Evolutionary conservation across 2,113 vertebrate species (phyloP), one percentile per base, ranked within the genome.

Genomic region (Nyctereutes procyonoides): DNA sequence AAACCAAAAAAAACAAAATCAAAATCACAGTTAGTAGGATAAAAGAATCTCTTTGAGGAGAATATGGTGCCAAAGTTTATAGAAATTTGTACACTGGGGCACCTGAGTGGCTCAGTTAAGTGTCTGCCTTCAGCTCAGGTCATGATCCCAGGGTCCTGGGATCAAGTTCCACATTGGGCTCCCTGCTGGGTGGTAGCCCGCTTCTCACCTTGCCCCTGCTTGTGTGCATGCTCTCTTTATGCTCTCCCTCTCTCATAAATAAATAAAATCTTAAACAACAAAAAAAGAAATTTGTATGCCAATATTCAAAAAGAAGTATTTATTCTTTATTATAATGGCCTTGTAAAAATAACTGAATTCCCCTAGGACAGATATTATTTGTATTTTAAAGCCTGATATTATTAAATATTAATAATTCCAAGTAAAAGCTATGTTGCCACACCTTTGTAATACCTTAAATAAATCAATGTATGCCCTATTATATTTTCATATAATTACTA

Each of bases 251-350:
- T 43, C 43, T 43, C 43, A 43, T 43, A 43, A 43, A 43, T 7
- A 43, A 43, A 43, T 43, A 43, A 43, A 43, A 43, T 43, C 43
- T 43, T 43, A 43, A 43, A 43, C 43, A 43, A 43, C 43, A 43
- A 43, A 43, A 43, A 43, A 43, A 62, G 24, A 65, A 53, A 86
- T 63, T 4, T 92, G 8, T 32, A 67, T 8, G 63, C 3, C 53
- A 71, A 92, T 28, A 86, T 32, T 63, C 24, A 95, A 14, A 95
- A 91, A 86, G 30, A 88, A 96, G 48, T 53, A n/a, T 77, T 77
- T 48, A 32, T 10, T 81, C 26, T 82, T 85, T 92, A 80, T 15
- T 71, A 38, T 2, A 82, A 76, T 20, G 17, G 38, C 30, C 48
- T 85, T 60, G 79, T 74, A 73, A 90, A 94, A 96, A 35, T 51